Percentiles rank a stretch among this genome's conserved stretches.
These are phyloP conservation scores for Drosophila subpulchrella DNA, from an alignment of 1,140 invertebrate species.

Conservation along the genomic window DNA sequence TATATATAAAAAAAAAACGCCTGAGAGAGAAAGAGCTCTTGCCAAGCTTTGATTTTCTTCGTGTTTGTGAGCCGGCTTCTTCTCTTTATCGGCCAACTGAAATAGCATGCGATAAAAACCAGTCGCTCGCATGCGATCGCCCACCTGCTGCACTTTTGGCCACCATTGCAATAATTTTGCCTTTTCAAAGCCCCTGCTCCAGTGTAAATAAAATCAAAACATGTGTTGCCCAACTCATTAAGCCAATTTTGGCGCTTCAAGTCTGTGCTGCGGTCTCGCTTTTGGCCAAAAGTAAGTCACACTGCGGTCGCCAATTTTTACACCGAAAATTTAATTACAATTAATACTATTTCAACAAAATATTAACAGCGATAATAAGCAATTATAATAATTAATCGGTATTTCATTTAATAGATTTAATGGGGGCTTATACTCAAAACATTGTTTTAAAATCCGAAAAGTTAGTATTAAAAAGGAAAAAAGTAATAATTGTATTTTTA, in stretches of 20 bases:
- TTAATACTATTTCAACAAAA: not conserved
- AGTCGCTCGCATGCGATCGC: constrained; percentile 16
- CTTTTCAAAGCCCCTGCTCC: constrained; percentile 12
- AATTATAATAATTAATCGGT: not conserved
- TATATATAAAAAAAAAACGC: constrained; percentile 8
- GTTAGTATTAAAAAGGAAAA: no score
- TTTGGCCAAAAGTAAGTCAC: constrained; percentile 35
- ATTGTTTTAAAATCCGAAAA: no score
- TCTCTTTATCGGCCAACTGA: constrained; percentile 6
- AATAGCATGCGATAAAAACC: constrained; percentile 48
- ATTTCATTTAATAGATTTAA: no score
- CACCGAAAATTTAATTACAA: constrained; percentile 1
- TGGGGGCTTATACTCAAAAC: no score
- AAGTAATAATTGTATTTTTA: no score
- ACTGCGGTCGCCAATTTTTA: constrained; percentile 12
- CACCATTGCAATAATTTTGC: constrained; percentile 6
- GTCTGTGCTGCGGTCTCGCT: constrained; percentile 19
- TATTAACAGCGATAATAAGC: not conserved
- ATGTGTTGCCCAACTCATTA: constrained; percentile 57
- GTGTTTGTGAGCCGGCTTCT: constrained; percentile 32
- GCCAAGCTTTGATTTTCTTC: constrained; percentile 18
- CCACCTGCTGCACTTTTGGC: constrained; percentile 50
- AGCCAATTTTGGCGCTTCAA: constrained; percentile 46
- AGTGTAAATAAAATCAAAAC: constrained; percentile 46
- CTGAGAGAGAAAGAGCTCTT: constrained; percentile 14